Conservation (phyloP, 2,113 vertebrate genomes). For the Natator depressus region DNA sequence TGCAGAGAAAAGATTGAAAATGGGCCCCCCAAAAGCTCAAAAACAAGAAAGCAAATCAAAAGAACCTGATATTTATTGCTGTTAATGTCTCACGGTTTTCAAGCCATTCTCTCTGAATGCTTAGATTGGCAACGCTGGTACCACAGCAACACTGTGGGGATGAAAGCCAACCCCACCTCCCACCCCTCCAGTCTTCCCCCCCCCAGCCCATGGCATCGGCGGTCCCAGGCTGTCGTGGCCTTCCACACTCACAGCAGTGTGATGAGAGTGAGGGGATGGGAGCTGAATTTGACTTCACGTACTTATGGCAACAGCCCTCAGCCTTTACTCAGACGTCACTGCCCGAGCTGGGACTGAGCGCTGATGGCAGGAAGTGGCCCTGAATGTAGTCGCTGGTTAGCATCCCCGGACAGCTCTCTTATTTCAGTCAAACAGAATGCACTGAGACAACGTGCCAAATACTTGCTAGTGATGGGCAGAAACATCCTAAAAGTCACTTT, state of each 20-base stretch:
- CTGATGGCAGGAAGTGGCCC: neutral
- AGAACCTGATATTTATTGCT: neutral
- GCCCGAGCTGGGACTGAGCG: too few relatives aligned
- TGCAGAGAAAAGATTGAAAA: neutral
- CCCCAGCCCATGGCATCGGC: accelerated
- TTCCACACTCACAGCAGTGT: neutral
- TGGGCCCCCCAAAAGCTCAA: too few relatives aligned
- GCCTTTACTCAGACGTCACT: neutral
- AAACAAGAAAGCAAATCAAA: neutral
- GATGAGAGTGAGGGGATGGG: neutral
- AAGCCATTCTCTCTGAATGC: neutral
- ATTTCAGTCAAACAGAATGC: accelerated
- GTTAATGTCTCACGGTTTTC: neutral
- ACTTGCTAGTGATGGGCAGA: neutral
- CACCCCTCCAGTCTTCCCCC: neutral
- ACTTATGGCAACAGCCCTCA: neutral
- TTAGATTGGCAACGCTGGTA: neutral
- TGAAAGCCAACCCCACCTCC: neutral
- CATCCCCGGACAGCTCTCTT: neutral
- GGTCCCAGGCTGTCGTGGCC: neutral
- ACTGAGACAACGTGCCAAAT: neutral
- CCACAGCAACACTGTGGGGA: neutral
- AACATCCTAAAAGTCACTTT: neutral
- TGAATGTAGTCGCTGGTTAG: neutral
- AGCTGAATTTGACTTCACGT: neutral